phyloP scores from a whole-genome alignment of 2,113 vertebrate genomes.

The Oryzias curvinotus region DNA sequence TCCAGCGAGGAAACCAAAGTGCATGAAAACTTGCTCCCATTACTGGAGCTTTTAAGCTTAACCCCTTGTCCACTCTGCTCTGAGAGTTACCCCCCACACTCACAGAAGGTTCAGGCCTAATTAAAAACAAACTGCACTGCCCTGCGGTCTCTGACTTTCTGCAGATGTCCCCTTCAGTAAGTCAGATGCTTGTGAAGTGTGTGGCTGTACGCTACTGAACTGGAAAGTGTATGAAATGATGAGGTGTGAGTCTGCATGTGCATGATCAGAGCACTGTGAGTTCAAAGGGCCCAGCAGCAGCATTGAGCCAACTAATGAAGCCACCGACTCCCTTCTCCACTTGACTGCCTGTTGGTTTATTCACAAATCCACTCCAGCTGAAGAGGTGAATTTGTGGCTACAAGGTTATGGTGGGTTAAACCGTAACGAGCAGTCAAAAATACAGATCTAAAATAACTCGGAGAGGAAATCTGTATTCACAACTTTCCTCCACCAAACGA shows the following conservation, averaged over 20 bases:
- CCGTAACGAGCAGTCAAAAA: conserved; percentile 22
- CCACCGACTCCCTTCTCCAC: conserved; percentile 60
- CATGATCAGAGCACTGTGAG: conserved; percentile 74
- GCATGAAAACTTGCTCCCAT: conserved; percentile 67
- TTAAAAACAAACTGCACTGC: conserved; percentile 54
- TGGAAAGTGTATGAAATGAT: conserved; percentile 73
- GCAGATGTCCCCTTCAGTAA: conserved; percentile 60
- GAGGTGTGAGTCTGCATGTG: conserved; percentile 74
- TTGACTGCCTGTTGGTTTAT: conserved; percentile 68
- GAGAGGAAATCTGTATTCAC: conserved; percentile 42
- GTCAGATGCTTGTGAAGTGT: conserved; percentile 54
- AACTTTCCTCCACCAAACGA: conserved; percentile 38
- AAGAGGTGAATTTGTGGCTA: conserved; percentile 74
- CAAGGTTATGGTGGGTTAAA: conserved; percentile 70
- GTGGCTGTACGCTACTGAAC: conserved; percentile 67
- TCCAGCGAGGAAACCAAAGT: conserved; percentile 69
- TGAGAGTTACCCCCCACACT: conserved; percentile 39
- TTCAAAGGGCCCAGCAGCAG: conserved; percentile 74
- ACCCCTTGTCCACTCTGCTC: conserved; percentile 42
- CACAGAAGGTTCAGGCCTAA: conserved; percentile 40
- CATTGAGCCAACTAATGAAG: conserved; percentile 73
- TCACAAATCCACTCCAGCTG: conserved; percentile 58
- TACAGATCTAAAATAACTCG: conserved; percentile 50
- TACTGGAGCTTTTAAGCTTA: conserved; percentile 54
- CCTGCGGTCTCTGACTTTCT: conserved; percentile 44